A percentile compares a stretch with the other conserved stretches of the same genome.
Conservation (phyloP, 2,797 vertebrate species). For the Gallirallus australis region DNA sequence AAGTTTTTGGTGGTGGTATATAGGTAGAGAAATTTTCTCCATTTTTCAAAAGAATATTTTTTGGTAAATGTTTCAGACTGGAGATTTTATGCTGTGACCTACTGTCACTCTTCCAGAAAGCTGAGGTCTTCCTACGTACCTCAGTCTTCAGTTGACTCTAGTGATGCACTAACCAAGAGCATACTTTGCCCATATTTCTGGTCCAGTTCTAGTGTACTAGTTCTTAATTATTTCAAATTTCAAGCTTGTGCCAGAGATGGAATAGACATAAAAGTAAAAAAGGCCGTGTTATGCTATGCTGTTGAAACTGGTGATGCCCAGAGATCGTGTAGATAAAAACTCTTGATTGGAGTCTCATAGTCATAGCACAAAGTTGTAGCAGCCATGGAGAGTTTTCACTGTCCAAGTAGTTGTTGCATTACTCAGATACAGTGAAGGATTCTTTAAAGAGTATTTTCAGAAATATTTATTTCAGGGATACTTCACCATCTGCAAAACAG, state of each 20-base stretch:
- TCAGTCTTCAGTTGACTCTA: neutral
- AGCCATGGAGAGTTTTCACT: neutral
- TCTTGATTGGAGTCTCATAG: neutral
- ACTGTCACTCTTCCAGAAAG: neutral
- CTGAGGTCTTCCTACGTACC: neutral
- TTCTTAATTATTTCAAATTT: neutral
- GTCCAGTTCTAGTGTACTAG: neutral
- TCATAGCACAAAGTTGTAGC: neutral
- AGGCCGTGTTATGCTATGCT: neutral
- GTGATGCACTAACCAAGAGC: neutral
- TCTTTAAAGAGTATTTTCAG: neutral
- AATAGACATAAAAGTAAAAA: neutral
- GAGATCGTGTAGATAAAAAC: neutral
- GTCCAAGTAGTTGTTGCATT: neutral
- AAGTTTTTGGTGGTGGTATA: neutral
- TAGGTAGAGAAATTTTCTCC: neutral
- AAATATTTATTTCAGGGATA: neutral
- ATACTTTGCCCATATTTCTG: neutral
- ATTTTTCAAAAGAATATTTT: too few species aligned
- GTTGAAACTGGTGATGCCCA: accelerated
- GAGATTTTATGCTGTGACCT: neutral
- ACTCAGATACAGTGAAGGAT: neutral
- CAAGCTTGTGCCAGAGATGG: neutral
- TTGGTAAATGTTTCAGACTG: neutral
- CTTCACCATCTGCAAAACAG: neutral